These are phyloP conservation scores for Parasteatoda tepidariorum DNA, from an alignment of 1,140 invertebrate species.

Conservation along the genomic window DNA sequence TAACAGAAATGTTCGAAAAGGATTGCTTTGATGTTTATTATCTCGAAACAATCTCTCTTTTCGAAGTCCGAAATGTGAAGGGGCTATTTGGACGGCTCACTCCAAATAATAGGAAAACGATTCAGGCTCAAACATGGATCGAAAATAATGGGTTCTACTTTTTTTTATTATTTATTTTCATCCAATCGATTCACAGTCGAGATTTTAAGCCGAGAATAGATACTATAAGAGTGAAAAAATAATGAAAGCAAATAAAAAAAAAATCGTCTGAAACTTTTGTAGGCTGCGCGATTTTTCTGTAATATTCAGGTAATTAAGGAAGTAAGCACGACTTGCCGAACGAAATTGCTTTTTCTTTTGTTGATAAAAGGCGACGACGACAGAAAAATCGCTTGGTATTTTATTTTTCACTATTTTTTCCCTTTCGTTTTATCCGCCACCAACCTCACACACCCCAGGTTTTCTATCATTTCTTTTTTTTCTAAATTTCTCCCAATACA, in stretches of 20 bases:
- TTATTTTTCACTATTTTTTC: background rate
- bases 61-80: slow-evolving; percentile 8
- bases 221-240: slow-evolving; percentile 12
- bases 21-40: slow-evolving; percentile 2
- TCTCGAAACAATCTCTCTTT: slow-evolving; percentile 25
- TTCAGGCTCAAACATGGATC: slow-evolving; percentile 39
- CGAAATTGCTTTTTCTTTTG: slow-evolving; percentile 60
- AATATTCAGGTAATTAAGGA: slow-evolving; percentile 61
- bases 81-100: slow-evolving; percentile 25
- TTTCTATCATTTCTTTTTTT: slow-evolving; percentile 32
- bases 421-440: background rate
- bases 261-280: slow-evolving; percentile 23
- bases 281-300: slow-evolving; percentile 59
- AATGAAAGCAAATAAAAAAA: background rate
- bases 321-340: slow-evolving; percentile 48
- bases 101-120: slow-evolving; percentile 48
- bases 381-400: slow-evolving; percentile 41
- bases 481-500: slow-evolving; percentile 51
- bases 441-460: background rate
- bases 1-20: background rate
- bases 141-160: slow-evolving; percentile 33
- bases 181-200: slow-evolving; percentile 16
- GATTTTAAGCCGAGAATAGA: slow-evolving; percentile 35
- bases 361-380: slow-evolving; percentile 51
- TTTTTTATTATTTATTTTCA: too few species aligned